Base-by-base conservation (phyloP, 2,888 invertebrate genomes). In the Gasteruption jaculator region DNA sequence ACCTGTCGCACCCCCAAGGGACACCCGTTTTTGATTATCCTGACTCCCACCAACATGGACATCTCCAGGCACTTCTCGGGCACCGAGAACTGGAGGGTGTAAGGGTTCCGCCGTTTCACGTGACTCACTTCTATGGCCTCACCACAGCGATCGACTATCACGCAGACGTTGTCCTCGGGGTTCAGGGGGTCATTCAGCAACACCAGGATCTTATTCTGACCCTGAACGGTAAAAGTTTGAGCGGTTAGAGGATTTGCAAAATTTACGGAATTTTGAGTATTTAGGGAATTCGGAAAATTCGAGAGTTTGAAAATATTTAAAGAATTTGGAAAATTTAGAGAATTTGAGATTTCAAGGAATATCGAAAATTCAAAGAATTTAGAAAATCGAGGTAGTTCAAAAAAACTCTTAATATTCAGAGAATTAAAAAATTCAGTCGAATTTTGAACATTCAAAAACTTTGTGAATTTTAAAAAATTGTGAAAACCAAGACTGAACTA, bases 11-110 rank as follows among this genome's bases (percentile, higher is more conserved):
- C 79, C 1, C 91, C 91, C 15, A 91, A 74, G 4, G 86, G 78
- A 59, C 81, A 81, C 3, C 87, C 87, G 60, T 90, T 91, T 64
- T 86, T 86, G 61, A 85, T 84, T 26, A 91, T 85, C 30, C 85
- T 78, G 20, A 91, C 82, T 65, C 86, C 86, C 10, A 90, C 84
- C 60, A 89, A 77, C 73, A 86, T 86, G 2, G 88, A 90, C 1
- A 86, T 84, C 65, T 89, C 88, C 56, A 89, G 78, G 61, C 89
- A 85, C 39, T 80, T 79, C 55, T 88, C 89, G 54, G 91, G 91
- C 67, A 91, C 83, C 53, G 83, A 80, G 65, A 91, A 88, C 63
- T 89, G 89, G 32, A 91, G 71, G 0, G 88, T 86, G 62, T 86
- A 91, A 0, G 91, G 90, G 72, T 91, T 91, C 53, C 89, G 77